phyloP scores from a whole-genome alignment of 2,888 invertebrate species.

The Escarpia spicata region DNA sequence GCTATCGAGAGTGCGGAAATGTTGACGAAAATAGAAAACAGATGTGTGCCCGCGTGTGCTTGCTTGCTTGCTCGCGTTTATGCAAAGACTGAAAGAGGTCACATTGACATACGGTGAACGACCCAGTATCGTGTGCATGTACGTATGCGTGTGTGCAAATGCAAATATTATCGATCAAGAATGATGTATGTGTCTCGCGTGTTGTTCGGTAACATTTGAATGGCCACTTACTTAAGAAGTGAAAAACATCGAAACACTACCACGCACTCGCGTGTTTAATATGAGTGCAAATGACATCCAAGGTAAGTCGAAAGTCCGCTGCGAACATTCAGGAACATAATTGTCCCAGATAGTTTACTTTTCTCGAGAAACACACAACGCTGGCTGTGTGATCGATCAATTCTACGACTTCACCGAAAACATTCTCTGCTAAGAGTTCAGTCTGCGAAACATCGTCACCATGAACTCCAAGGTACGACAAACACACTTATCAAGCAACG shows the following conservation, averaged over 20 bases:
- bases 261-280: background rate
- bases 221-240: background rate
- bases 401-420: background rate
- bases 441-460: background rate
- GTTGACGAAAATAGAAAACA: too few relatives aligned
- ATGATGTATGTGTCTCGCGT: too few relatives aligned
- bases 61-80: too few relatives aligned
- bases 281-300: background rate
- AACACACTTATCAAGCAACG: background rate
- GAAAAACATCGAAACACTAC: background rate
- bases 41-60: too few relatives aligned
- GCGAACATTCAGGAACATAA: background rate
- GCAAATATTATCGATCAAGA: too few relatives aligned
- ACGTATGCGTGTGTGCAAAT: too few relatives aligned
- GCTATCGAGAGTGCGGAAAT: background rate
- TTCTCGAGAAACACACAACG: background rate
- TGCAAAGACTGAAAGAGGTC: too few relatives aligned
- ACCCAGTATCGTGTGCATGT: too few relatives aligned
- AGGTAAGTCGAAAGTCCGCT: background rate
- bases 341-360: background rate
- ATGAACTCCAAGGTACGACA: background rate
- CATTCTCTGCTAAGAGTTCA: background rate
- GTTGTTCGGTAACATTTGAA: background rate
- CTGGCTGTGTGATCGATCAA: background rate
- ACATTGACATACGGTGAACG: too few relatives aligned